Base-by-base conservation (phyloP, 2,797 vertebrate genomes). In the Chromis chromis region DNA sequence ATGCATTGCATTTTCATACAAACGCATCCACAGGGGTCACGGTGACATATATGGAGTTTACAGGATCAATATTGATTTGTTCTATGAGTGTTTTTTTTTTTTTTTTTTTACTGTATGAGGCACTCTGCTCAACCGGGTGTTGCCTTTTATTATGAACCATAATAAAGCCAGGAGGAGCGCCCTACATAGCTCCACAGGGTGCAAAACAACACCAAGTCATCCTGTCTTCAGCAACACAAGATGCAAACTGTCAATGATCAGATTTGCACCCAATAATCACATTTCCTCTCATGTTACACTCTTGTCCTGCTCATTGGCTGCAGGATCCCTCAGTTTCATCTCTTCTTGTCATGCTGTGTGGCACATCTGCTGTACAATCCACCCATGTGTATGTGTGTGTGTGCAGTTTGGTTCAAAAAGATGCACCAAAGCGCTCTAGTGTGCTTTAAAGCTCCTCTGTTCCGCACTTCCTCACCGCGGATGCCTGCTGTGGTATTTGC, bases 201-300 rank as follows among this genome's bases (percentile, higher is more conserved):
- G 44, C 17, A 24, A 21, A 54, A 33, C 21, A 39, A 54, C 17
- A 55, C 13, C 1, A 54, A 13, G 53, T 6, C 7, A 44, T 53
- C 31, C 39, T 48, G 19, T 4, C 48, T 27, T 50, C 39, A 42
- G 11, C 46, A 36, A 36, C 10, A 11, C 33, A 36, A 36, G 22
- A 31, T 31, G 31, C 31, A 31, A 31, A 36, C 33, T 36, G 33
- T 11, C 33, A 12, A 36, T 11, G 33, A 10, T 10, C 8, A 36
- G 33, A 36, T 27, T 65, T 40, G 36, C 13, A 13, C 16, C 70
- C 48, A 50, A 12, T 33, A 31, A 55, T 69, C 25, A 49, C 17
- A 16, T 39, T 56, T 24, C 9, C 40, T 84, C 81, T 86, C 74
- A 44, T 28, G 16, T 88, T 81, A 70, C 78, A 67, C n/a, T 31